Base-by-base conservation (phyloP, 2,797 vertebrate genomes). In the Fistularia tabacaria region DNA sequence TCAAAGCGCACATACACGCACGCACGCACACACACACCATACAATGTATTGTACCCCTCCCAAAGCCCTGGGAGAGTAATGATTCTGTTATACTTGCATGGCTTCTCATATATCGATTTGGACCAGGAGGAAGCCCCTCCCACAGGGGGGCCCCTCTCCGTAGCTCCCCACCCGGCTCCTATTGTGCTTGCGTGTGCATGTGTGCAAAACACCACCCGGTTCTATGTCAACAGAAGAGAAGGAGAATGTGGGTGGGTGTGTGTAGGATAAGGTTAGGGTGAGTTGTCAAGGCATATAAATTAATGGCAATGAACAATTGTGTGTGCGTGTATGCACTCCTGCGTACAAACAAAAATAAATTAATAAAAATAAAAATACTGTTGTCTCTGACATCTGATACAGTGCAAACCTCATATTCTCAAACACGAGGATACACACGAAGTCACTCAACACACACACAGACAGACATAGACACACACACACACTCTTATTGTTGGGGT, bases 31-130 rank as follows among this genome's bases (percentile, higher is more conserved):
- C 66, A 64, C 65, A 76, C 69, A 57, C 70, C 57, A 74, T 59
- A 63, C 10, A 54, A 54, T 61, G 74, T 56, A 69, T 73, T 68
- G 73, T 70, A 73, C 59, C 71, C 64, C 69, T 25, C 68, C 66
- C 77, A 37, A 79, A 79, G 77, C 70, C 77, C 66, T 77, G 62
- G 65, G 80, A 82, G 79, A 88, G 83, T 83, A 87, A 88, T 84
- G 82, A 89, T 89, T 87, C 73, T 86, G 83, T 90, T 90, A 85
- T 84, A 89, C 83, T 88, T 86, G 84, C 88, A 87, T 89, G 83
- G 81, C 83, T 90, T 88, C 82, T 87, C 82, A 81, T 90, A 82
- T 89, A 90, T 91, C 87, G 89, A 91, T 89, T 87, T 74, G 66
- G 59, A 81, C 70, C 81, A 79, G 82, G 78, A 84, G 80, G 72